These are phyloP conservation scores for Riparia riparia DNA, from an alignment of 2,113 vertebrate genomes.

Conservation along the genomic window DNA sequence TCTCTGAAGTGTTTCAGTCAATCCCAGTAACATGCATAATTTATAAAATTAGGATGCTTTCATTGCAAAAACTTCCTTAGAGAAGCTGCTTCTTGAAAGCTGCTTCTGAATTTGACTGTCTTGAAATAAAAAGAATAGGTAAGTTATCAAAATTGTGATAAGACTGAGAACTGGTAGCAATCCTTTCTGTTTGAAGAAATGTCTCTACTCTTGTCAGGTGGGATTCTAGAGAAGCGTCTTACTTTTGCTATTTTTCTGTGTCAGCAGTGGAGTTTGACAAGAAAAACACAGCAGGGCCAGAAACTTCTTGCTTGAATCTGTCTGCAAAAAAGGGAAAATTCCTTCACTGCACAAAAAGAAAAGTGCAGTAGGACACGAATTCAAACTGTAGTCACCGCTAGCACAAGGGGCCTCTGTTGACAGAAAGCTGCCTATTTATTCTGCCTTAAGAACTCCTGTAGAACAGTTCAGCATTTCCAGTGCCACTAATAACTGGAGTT, in stretches of 20 bases:
- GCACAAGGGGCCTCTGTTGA: neutral
- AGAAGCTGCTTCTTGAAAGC: neutral
- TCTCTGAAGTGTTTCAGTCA: neutral
- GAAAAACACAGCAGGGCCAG: neutral
- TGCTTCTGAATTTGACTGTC: neutral
- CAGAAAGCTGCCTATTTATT: neutral
- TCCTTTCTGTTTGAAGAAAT: neutral
- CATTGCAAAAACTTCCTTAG: neutral
- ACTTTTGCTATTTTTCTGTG: conserved; percentile 20
- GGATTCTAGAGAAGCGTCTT: conserved; percentile 7
- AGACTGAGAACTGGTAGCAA: neutral
- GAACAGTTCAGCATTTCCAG: neutral
- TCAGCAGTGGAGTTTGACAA: conserved; percentile 21
- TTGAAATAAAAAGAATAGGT: neutral
- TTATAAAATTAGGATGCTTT: neutral
- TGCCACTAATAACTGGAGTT: neutral
- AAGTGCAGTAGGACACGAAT: neutral
- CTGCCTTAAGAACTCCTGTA: neutral
- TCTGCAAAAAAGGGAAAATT: neutral
- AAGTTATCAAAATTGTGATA: neutral
- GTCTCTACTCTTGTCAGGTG: neutral
- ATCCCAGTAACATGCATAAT: neutral
- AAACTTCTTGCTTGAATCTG: neutral
- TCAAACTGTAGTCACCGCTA: neutral
- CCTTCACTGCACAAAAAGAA: neutral